Conservation (phyloP, 2,797 vertebrate species). For the Kryptolebias ocellatus region DNA sequence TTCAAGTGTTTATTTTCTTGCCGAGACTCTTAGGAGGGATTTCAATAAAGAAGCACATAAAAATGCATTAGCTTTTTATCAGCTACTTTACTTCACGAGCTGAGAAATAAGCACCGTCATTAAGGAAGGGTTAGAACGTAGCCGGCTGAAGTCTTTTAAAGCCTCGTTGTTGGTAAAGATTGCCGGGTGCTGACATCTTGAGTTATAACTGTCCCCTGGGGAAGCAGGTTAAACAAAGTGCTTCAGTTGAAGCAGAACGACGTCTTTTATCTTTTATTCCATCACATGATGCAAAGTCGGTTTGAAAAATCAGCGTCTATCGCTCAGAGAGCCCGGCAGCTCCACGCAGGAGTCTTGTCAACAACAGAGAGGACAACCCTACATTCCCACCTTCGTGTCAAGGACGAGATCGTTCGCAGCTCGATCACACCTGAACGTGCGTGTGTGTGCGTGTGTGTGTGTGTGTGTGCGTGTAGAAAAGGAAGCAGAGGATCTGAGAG, state of each 20-base stretch:
- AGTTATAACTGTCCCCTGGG: background rate
- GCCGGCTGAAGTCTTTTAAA: constrained; percentile 7
- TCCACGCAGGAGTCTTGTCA: constrained; percentile 48
- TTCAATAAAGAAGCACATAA: constrained; percentile 19
- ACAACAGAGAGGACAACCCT: constrained; percentile 54
- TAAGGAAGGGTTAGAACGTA: constrained; percentile 16
- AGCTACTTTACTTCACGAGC: constrained; percentile 40
- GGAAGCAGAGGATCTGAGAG: constrained; percentile 35
- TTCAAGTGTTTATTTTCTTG: constrained; percentile 37
- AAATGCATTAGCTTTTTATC: constrained; percentile 33
- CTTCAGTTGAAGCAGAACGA: background rate
- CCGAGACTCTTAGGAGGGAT: constrained; percentile 10
- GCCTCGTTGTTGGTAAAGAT: constrained; percentile 16
- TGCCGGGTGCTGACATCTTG: constrained; percentile 9
- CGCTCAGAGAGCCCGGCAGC: constrained; percentile 37
- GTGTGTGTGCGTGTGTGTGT: constrained; percentile 4
- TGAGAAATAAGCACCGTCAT: constrained; percentile 16
- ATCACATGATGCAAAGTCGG: background rate
- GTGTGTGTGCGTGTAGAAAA: constrained; percentile 12
- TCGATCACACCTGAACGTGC: constrained; percentile 65
- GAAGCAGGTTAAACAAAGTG: constrained; percentile 1
- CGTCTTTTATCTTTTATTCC: constrained; percentile 4
- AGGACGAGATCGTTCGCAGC: constrained; percentile 70
- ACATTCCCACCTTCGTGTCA: constrained; percentile 75
- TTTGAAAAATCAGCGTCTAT: constrained; percentile 25